Base-by-base conservation (phyloP, 2,113 vertebrate species). In the Thryonomys swinderianus region DNA sequence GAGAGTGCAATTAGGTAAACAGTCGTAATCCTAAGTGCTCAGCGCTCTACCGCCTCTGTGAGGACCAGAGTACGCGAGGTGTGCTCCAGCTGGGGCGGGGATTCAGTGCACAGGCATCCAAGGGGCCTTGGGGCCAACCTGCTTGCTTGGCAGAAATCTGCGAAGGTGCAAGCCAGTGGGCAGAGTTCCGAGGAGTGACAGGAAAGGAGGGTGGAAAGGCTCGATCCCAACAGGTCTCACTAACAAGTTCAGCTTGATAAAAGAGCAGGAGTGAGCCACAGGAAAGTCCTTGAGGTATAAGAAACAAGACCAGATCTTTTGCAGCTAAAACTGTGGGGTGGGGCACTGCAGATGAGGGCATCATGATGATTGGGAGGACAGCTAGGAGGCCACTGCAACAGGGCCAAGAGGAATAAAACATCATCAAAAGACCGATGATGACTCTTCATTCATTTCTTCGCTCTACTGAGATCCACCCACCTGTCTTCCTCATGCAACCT, bases 101-200 rank as follows among this genome's bases (percentile, higher is more conserved):
- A 21, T 84, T 74, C 74, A 30, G 1, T n/a, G 13, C 42, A 64
- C 30, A 42, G 16, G 25, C 7, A 21, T n/a, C 2, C n/a, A 64
- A 8, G 18, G 25, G 69, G 12, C 8, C 66, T 51, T 89, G 37
- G 42, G 66, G n/a, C 30, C 3, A 17, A 27, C 25, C 79, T 21
- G 61, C 21, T 86, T 17, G 51, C 45, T n/a, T 48, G 42, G 81
- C 45, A 96, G 23, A 94, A 59, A n/a, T 95, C 34, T 61, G 53
- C 32, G 57, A n/a, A 40, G 57, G 18, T 74, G 16, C 66, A 69
- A 37, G 71, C 40, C 13, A 10, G 23, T 42, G 21, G 42, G 69
- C 69, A 73, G 55, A 57, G 55, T 57, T 18, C 17, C 17, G 55
- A 61, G 59, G n/a, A 61, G 48, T 16, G 37, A 66, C 27, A 69